Evolutionary conservation across 2,113 vertebrate species (phyloP), one percentile per base, ranked within the genome.

Genomic region (Atlantisia rogersi): DNA sequence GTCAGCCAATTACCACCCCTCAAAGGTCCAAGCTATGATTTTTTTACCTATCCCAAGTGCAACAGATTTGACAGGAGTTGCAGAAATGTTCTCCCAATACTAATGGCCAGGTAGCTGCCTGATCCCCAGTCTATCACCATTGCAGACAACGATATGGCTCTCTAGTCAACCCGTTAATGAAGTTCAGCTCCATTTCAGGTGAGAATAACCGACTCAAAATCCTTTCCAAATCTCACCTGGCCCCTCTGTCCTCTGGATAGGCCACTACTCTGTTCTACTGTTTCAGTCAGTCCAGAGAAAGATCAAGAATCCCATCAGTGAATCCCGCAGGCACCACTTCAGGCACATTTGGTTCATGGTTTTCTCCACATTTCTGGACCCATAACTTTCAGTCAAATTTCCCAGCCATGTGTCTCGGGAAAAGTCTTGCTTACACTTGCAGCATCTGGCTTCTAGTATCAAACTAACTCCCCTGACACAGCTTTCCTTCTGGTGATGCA

Each of bases 391-490:
- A 59, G n/a, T 64, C 10, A 76, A 20, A 14, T 60, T 80, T 13
- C 37, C 31, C 11, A 55, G n/a, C 59, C 1, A 11, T 0, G 0
- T 15, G 4, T 2, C 8, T 73, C 26, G 53, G 26, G n/a, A 83
- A 76, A 80, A 12, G 14, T 35, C 70, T 62, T 76, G 20, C 53
- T 52, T 56, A 64, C 64, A 60, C 10, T 62, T 52, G 8, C 31
- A 31, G 8, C 11, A 52, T 75, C 79, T 86, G 24, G 26, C 19
- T 69, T 78, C 59, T 21, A 63, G 16, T 22, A 67, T 25, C 56
- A 86, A 62, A 75, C 11, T 12, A n/a, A 19, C 26, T 79, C 15
- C 26, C 21, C 28, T 73, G 39, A 50, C 6, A 17, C 1, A 32
- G 17, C 28, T 80, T 63, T 56, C 35, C 18, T 80, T 37, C 25